phyloP scores from a whole-genome alignment of 92 coral and sea anemone genomes.

The Porites evermanni region DNA sequence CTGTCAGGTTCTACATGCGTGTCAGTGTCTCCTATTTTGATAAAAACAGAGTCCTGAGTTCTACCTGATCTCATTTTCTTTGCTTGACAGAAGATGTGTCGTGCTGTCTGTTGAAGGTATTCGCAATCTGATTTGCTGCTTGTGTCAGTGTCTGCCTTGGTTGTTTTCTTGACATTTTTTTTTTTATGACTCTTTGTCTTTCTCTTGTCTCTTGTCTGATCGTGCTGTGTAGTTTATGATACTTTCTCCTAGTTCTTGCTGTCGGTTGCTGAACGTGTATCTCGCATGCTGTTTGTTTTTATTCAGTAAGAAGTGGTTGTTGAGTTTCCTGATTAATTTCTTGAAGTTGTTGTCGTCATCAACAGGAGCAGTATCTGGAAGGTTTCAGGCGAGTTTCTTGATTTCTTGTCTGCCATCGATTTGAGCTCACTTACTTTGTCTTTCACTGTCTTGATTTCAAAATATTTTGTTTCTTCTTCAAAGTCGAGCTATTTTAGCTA shows the following conservation, averaged over 20 bases:
- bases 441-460: constrained; percentile 60
- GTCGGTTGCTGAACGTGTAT: constrained; percentile 70
- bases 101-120: constrained; percentile 34
- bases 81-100: constrained; percentile 30
- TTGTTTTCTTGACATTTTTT: neutral
- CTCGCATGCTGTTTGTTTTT: constrained; percentile 80
- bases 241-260: constrained; percentile 41
- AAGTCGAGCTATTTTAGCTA: constrained; percentile 81
- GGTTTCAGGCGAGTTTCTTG: constrained; percentile 67
- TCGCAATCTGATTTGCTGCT: constrained; percentile 39
- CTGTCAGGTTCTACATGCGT: constrained; percentile 51
- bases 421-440: constrained; percentile 69
- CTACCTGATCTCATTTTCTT: constrained; percentile 33
- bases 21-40: constrained; percentile 66
- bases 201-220: constrained; percentile 56
- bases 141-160: constrained; percentile 27
- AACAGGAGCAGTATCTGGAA: constrained; percentile 62
- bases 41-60: constrained; percentile 50
- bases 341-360: constrained; percentile 63
- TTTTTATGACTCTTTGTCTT: constrained; percentile 42
- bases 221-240: constrained; percentile 63
- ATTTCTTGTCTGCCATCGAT: constrained; percentile 70
- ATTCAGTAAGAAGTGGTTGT: constrained; percentile 60
- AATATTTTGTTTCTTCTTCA: constrained; percentile 66
- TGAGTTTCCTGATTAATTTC: constrained; percentile 60